Conservation (phyloP, 2,888 invertebrate species). For the Caradrina clavipalpis region DNA sequence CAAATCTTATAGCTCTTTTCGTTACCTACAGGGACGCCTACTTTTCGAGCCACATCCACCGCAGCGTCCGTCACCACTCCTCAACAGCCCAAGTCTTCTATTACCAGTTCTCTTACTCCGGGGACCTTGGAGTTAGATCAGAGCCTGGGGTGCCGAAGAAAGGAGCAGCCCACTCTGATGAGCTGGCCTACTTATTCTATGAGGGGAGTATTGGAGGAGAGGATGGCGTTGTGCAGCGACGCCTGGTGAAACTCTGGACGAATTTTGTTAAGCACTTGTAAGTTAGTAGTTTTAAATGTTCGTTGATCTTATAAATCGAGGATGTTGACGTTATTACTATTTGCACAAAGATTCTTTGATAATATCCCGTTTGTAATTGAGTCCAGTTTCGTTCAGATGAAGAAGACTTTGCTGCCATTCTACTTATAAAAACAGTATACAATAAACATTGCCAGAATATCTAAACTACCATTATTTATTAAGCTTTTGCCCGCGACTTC, state of each 20-base stretch:
- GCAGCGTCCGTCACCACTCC: conserved; percentile 78
- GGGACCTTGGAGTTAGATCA: conserved; percentile 74
- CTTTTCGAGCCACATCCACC: conserved; percentile 81
- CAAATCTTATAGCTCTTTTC: background rate
- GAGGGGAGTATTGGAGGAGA: conserved; percentile 72
- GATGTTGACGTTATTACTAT: too few species aligned
- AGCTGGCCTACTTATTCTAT: conserved; percentile 82
- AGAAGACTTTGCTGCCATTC: too few species aligned
- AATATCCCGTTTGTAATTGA: too few species aligned
- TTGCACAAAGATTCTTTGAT: too few species aligned
- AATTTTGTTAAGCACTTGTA: conserved; percentile 85
- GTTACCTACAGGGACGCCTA: conserved; percentile 79
- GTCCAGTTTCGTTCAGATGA: too few species aligned
- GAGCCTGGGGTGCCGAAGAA: conserved; percentile 74
- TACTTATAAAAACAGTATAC: too few species aligned
- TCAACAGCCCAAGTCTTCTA: conserved; percentile 75
- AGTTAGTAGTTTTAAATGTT: conserved; percentile 60
- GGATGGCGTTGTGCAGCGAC: conserved; percentile 75
- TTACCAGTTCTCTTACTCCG: conserved; percentile 82
- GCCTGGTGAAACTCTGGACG: conserved; percentile 79
- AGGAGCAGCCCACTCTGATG: conserved; percentile 86
- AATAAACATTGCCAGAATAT: too few species aligned
- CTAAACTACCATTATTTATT: too few species aligned
- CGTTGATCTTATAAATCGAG: background rate
- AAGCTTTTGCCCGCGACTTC: too few species aligned